phyloP scores from a whole-genome alignment of 92 coral and sea anemone genomes.

The Porites cylindrica region DNA sequence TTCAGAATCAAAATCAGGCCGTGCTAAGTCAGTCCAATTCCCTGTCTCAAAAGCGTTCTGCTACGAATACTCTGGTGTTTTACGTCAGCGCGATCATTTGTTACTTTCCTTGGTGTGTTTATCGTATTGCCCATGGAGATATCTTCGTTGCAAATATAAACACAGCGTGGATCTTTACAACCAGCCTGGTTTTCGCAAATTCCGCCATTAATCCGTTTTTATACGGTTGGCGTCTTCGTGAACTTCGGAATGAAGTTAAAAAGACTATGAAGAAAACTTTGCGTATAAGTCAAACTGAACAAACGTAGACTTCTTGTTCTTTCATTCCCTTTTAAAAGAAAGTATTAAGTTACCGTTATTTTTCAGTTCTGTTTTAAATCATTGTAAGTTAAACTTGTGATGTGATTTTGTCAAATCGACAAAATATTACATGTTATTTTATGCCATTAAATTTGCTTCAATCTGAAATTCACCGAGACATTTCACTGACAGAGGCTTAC shows the following conservation, averaged over 20 bases:
- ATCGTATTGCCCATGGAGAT: not conserved
- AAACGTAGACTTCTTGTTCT: not conserved
- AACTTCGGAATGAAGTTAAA: not conserved
- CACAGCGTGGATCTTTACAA: not conserved
- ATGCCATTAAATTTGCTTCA: too few relatives aligned
- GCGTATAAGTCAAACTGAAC: not conserved
- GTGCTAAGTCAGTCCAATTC: not conserved
- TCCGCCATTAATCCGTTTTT: conserved; percentile 18
- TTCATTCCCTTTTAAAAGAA: too few relatives aligned
- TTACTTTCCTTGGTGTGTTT: not conserved
- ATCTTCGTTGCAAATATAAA: not conserved
- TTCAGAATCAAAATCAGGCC: not conserved
- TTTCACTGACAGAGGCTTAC: too few relatives aligned
- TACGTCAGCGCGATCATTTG: not conserved
- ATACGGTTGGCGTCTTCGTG: conserved; percentile 14
- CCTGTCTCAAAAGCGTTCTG: not conserved
- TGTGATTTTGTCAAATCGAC: too few relatives aligned
- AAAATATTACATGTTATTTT: too few relatives aligned
- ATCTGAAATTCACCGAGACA: too few relatives aligned
- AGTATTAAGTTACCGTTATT: too few relatives aligned
- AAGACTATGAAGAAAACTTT: not conserved
- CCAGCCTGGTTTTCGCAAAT: not conserved
- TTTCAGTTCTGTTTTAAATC: too few relatives aligned
- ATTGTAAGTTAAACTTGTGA: too few relatives aligned
- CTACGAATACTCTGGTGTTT: not conserved